Conservation (phyloP, 1,140 invertebrate species). For the Teleopsis dalmanni region DNA sequence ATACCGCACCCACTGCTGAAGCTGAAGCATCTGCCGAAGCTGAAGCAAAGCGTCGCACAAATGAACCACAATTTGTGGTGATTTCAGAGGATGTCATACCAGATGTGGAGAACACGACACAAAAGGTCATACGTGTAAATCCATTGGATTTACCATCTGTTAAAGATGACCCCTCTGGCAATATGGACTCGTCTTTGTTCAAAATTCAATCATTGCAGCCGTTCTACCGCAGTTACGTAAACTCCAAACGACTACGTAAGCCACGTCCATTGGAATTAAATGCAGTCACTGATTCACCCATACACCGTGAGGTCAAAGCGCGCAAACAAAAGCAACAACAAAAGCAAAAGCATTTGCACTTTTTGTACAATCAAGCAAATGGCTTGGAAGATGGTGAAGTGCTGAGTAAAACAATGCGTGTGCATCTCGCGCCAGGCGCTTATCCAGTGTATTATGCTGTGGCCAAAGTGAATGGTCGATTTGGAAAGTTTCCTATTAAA, state of each 20-base stretch:
- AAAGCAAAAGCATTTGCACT: conserved; percentile 22
- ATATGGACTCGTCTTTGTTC: conserved; percentile 32
- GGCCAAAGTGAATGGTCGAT: conserved; percentile 36
- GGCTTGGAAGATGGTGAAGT: conserved; percentile 3
- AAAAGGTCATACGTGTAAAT: conserved; percentile 37
- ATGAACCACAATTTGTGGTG: conserved; percentile 17
- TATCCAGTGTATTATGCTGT: conserved; percentile 39
- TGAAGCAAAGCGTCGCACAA: no score
- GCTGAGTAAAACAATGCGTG: conserved; percentile 20
- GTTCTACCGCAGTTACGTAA: conserved; percentile 20
- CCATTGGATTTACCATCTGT: conserved; percentile 27
- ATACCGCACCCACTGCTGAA: no score
- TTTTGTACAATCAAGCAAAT: conserved; percentile 23
- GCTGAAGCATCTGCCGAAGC: no score
- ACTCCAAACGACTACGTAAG: conserved; percentile 29
- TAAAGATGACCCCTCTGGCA: conserved; percentile 23
- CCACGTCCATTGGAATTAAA: background rate
- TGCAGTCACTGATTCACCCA: background rate
- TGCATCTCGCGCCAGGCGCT: conserved; percentile 34
- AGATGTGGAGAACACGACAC: conserved; percentile 28
- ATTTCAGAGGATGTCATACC: conserved; percentile 34
- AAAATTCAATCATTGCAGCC: conserved; percentile 31
- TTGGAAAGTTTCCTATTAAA: conserved; percentile 40
- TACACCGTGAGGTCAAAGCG: no score
- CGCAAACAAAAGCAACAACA: no score